Evolutionary conservation across 2,113 vertebrate species (phyloP).

Genomic region (Istiophorus platypterus): DNA sequence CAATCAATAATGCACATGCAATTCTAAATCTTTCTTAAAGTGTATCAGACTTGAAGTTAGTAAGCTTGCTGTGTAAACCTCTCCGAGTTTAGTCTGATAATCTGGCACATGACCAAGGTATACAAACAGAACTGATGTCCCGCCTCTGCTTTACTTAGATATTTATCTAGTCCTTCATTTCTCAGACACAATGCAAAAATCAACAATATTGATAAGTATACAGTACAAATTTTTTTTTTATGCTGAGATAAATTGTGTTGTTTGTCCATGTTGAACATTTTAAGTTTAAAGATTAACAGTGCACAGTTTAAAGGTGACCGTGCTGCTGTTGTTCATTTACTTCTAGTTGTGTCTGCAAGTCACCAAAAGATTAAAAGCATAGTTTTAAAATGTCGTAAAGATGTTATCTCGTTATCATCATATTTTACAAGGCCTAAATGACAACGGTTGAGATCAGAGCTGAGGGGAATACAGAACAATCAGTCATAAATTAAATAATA

Average conservation of each 20-base stretch:
- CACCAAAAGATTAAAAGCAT: background rate
- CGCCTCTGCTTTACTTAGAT: background rate
- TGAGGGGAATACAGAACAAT: background rate
- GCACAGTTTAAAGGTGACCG: background rate
- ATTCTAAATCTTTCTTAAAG: too few species aligned
- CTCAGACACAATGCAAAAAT: background rate
- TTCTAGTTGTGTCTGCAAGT: constrained; percentile 26
- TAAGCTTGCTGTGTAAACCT: background rate
- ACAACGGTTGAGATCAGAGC: background rate
- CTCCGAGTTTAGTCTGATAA: background rate
- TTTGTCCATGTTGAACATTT: background rate
- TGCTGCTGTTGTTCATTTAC: constrained; percentile 29
- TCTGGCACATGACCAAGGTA: too few species aligned
- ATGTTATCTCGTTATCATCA: background rate
- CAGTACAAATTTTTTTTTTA: background rate
- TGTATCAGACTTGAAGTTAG: background rate
- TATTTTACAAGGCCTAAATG: background rate
- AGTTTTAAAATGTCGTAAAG: constrained; percentile 50
- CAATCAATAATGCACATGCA: too few species aligned
- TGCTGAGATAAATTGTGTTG: background rate
- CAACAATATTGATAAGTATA: background rate
- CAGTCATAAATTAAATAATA: background rate
- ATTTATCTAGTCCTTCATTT: background rate
- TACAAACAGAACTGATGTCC: background rate
- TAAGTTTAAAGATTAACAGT: background rate